These are phyloP conservation scores for Trissolcus japonicus DNA, from an alignment of 2,888 invertebrate genomes.

Conservation along the genomic window DNA sequence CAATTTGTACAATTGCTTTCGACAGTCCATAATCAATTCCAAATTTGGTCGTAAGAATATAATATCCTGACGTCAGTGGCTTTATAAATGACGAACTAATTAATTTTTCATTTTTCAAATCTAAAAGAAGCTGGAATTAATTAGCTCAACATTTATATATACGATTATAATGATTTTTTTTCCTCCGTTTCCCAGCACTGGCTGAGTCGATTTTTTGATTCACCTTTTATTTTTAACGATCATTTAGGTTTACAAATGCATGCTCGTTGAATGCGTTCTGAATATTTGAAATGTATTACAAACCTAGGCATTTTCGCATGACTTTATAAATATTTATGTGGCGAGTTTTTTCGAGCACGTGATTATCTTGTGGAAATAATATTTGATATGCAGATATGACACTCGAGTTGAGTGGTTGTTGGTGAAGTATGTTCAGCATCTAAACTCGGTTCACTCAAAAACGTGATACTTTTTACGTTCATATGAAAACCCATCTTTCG, in stretches of 20 bases:
- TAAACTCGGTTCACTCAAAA: slow-evolving; percentile 15
- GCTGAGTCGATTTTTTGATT: not conserved
- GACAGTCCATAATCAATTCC: too few species aligned
- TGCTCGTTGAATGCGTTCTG: slow-evolving; percentile 7
- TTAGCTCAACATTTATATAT: too few species aligned
- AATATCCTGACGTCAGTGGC: too few species aligned
- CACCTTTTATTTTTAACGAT: slow-evolving; percentile 3
- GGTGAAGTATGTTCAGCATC: not conserved
- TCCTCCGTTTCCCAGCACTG: not conserved
- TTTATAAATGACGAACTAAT: too few species aligned
- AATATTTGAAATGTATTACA: slow-evolving; percentile 22
- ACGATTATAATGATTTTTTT: too few species aligned
- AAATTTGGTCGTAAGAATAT: too few species aligned
- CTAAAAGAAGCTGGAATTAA: too few species aligned
- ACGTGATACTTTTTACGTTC: slow-evolving; percentile 1
- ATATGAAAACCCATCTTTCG: slow-evolving; percentile 7
- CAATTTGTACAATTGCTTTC: too few species aligned
- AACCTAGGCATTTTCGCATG: slow-evolving; percentile 16
- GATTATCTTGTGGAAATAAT: slow-evolving; percentile 22
- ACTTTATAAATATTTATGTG: slow-evolving; percentile 34
- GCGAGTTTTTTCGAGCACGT: slow-evolving; percentile 5
- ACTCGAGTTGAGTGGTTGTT: not conserved
- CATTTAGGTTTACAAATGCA: slow-evolving; percentile 13
- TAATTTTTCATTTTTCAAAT: too few species aligned
- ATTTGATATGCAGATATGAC: slow-evolving; percentile 23